Evolutionary conservation across 1,140 invertebrate species (phyloP).

Genomic region (Octopus sinensis): DNA sequence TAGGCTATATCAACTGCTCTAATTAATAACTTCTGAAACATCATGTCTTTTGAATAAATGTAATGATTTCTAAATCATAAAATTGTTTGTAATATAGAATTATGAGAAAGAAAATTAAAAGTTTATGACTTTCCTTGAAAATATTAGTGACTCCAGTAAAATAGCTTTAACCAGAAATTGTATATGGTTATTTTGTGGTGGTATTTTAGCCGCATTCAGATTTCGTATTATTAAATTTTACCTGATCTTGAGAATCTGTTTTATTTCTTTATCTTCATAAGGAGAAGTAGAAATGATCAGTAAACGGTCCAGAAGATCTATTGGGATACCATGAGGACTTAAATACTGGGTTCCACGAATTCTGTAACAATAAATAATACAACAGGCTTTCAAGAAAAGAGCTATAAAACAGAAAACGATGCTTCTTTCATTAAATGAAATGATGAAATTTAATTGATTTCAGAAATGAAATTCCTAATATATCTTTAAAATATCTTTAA

Average conservation of each 20-base stretch:
- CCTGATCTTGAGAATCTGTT: constrained; percentile 88
- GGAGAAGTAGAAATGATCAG: constrained; percentile 90
- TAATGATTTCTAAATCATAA: too few species aligned
- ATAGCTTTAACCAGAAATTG: too few species aligned
- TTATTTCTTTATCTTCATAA: constrained; percentile 85
- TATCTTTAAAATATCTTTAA: constrained; percentile 2
- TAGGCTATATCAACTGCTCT: too few species aligned
- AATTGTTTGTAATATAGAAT: too few species aligned
- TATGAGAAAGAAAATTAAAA: too few species aligned
- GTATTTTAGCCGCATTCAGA: too few species aligned
- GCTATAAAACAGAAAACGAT: too few species aligned
- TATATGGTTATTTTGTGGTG: too few species aligned
- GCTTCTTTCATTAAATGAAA: neutral
- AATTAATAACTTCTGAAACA: too few species aligned
- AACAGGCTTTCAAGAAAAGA: neutral
- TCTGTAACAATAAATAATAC: constrained; percentile 50
- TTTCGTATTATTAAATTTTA: constrained; percentile 35
- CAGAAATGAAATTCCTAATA: neutral
- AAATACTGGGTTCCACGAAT: constrained; percentile 92
- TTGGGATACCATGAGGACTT: constrained; percentile 93
- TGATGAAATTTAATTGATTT: neutral
- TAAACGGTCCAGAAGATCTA: constrained; percentile 92
- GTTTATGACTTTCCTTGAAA: too few species aligned
- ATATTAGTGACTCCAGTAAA: too few species aligned
- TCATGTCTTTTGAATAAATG: too few species aligned